Percentiles rank a stretch among this genome's conserved stretches.
These are phyloP conservation scores for Beris chalybata DNA, from an alignment of 2,888 invertebrate genomes.

Conservation along the genomic window DNA sequence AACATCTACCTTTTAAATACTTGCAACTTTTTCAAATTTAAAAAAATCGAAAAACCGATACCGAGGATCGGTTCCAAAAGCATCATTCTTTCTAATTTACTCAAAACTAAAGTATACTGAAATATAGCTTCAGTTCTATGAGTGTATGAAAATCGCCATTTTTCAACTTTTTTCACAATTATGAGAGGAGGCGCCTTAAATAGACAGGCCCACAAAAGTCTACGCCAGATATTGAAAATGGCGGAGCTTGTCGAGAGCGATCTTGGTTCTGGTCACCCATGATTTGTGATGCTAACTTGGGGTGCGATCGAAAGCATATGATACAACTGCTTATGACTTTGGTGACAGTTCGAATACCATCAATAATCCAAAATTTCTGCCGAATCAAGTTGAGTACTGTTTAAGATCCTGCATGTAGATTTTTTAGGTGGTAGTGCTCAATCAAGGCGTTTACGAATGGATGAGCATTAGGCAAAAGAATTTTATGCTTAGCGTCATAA, in stretches of 20 bases:
- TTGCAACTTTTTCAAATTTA: too few species aligned
- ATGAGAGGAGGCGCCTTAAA: too few species aligned
- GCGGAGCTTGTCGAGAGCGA: slow-evolving; percentile 8
- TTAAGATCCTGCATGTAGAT: slow-evolving; percentile 29
- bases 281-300: slow-evolving; percentile 9
- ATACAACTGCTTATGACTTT: slow-evolving; percentile 5
- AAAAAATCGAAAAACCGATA: too few species aligned
- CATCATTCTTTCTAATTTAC: too few species aligned
- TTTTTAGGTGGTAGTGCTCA: slow-evolving; percentile 19
- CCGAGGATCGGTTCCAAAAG: too few species aligned
- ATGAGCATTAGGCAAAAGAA: slow-evolving; percentile 8
- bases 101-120: too few species aligned
- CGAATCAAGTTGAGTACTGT: slow-evolving; percentile 22
- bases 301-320: slow-evolving; percentile 26
- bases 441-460: slow-evolving; percentile 11
- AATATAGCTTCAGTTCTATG: too few species aligned
- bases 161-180: too few species aligned
- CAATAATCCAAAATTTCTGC: slow-evolving; percentile 18
- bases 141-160: too few species aligned
- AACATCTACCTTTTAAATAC: too few species aligned
- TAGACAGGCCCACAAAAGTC: slow-evolving; percentile 31
- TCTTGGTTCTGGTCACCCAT: slow-evolving; percentile 27
- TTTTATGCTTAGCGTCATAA: background rate
- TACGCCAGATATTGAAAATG: slow-evolving; percentile 24
- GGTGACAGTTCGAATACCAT: slow-evolving; percentile 11